phyloP scores from a whole-genome alignment of 1,140 invertebrate species.

The Rhyzopertha dominica region DNA sequence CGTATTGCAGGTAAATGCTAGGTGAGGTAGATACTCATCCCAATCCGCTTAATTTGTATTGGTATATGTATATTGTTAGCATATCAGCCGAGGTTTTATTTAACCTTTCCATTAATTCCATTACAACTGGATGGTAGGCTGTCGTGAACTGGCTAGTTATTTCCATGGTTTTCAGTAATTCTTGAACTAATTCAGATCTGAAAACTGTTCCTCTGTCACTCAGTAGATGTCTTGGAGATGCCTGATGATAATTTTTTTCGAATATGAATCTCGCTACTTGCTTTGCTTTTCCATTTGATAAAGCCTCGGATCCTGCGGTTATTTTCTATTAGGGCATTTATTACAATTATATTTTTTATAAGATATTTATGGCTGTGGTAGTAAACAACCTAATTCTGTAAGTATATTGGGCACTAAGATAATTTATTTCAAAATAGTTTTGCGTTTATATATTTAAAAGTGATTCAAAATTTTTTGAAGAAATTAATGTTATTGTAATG shows the following conservation, averaged over 20 bases:
- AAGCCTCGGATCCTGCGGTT: constrained; percentile 24
- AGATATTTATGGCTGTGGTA: too few species aligned
- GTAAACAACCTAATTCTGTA: too few species aligned
- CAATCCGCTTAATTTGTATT: constrained; percentile 10
- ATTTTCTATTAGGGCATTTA: too few species aligned
- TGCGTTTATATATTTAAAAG: too few species aligned
- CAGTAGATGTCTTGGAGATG: constrained; percentile 12
- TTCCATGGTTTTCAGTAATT: constrained; percentile 1
- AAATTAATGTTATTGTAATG: too few species aligned
- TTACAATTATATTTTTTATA: too few species aligned
- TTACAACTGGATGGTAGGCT: background rate
- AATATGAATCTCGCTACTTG: constrained; percentile 27
- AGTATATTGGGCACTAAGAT: too few species aligned
- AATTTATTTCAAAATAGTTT: too few species aligned
- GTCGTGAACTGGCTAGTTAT: background rate
- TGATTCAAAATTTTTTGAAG: too few species aligned
- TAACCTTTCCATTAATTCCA: constrained; percentile 10
- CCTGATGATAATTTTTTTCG: constrained; percentile 24
- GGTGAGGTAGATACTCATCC: constrained; percentile 8
- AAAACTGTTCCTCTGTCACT: constrained; percentile 8
- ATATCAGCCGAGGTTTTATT: constrained; percentile 15
- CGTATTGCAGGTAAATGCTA: constrained; percentile 16
- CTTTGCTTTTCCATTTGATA: constrained; percentile 18
- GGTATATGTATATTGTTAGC: constrained; percentile 13
- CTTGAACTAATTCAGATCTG: background rate